Conservation (phyloP, 2,888 invertebrate species). For the Oligia strigilis region DNA sequence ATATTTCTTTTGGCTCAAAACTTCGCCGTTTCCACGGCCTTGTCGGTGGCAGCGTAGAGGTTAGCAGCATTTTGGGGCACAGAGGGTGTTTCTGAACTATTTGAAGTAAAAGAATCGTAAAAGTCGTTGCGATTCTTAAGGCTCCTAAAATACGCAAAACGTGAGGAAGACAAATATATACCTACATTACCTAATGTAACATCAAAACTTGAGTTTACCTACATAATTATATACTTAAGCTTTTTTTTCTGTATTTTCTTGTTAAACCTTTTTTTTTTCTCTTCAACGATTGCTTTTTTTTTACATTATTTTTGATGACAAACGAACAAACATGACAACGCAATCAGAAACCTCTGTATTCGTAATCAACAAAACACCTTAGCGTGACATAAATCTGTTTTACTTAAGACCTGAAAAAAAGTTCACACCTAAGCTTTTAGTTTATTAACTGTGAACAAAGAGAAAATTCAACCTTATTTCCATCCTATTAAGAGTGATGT, state of each 20-base stretch:
- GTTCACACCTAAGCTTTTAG: slow-evolving; percentile 71
- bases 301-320: slow-evolving; percentile 1
- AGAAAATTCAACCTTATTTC: slow-evolving; percentile 30
- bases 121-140: too few species aligned
- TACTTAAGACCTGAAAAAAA: slow-evolving; percentile 71
- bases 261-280: background rate
- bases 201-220: background rate
- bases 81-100: background rate
- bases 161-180: background rate
- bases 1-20: background rate
- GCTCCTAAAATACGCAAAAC: background rate
- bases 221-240: background rate
- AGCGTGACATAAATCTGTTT: slow-evolving; percentile 81
- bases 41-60: too few species aligned
- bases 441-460: background rate
- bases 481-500: fast-evolving
- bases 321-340: slow-evolving; percentile 37
- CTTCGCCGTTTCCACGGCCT: too few species aligned
- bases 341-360: slow-evolving; percentile 50
- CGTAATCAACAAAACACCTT: slow-evolving; percentile 62
- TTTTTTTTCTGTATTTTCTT: background rate
- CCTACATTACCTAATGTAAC: background rate
- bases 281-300: background rate
- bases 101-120: background rate
- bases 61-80: too few species aligned